Percentiles rank a stretch among this genome's conserved stretches.
These are phyloP conservation scores for Choristoneura rosaceana DNA, from an alignment of 2,888 invertebrate species.

Conservation along the genomic window DNA sequence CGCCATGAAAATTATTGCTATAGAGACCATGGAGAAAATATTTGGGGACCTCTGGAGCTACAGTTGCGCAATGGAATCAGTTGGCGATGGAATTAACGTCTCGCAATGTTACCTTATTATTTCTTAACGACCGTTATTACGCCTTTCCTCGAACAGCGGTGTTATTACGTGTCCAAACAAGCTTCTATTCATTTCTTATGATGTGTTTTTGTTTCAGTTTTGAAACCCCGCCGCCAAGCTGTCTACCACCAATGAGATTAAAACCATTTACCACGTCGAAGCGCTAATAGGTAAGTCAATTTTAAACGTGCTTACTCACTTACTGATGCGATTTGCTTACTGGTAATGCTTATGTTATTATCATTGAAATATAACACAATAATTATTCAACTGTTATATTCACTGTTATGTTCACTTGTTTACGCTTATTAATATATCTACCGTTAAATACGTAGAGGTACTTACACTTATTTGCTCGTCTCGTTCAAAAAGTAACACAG, in stretches of 20 bases:
- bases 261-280: slow-evolving; percentile 79
- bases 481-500: neutral
- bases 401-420: too few relatives aligned
- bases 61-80: slow-evolving; percentile 64
- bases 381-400: too few relatives aligned
- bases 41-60: slow-evolving; percentile 70
- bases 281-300: slow-evolving; percentile 80
- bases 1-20: slow-evolving; percentile 55
- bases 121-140: slow-evolving; percentile 75
- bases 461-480: too few relatives aligned
- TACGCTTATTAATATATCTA: too few relatives aligned
- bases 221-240: slow-evolving; percentile 80
- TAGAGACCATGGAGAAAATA: slow-evolving; percentile 52
- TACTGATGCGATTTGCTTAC: neutral
- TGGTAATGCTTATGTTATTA: neutral
- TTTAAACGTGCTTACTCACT: slow-evolving; percentile 13
- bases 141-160: slow-evolving; percentile 65
- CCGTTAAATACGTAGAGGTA: too few relatives aligned
- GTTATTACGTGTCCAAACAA: slow-evolving; percentile 64
- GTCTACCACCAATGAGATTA: slow-evolving; percentile 85
- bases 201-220: slow-evolving; percentile 68
- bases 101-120: slow-evolving; percentile 73
- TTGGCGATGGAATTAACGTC: slow-evolving; percentile 71
- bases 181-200: slow-evolving; percentile 45
- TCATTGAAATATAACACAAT: too few relatives aligned